These are phyloP conservation scores for Stenurella melanura DNA, from an alignment of 2,888 invertebrate genomes.

Conservation along the genomic window DNA sequence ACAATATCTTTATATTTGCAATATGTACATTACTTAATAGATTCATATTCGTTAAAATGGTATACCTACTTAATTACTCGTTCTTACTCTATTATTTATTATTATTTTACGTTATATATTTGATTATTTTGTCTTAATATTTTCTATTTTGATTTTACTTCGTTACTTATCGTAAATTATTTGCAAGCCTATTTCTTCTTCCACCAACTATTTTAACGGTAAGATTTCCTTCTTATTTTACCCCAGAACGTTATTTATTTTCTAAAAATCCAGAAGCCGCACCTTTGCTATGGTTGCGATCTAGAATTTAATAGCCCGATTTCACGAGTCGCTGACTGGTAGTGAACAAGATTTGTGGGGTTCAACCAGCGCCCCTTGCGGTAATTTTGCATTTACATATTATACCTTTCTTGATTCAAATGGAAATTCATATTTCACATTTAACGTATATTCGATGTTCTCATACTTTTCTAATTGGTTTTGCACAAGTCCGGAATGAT, in stretches of 20 bases:
- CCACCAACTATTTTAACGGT: not conserved
- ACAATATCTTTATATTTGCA: too few relatives aligned
- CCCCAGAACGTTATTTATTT: not conserved
- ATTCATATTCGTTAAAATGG: too few relatives aligned
- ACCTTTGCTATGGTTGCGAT: constrained; percentile 17
- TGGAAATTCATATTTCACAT: constrained; percentile 63
- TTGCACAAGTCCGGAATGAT: constrained; percentile 45
- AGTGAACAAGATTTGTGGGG: constrained; percentile 63
- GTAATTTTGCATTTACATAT: constrained; percentile 58
- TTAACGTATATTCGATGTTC: constrained; percentile 60
- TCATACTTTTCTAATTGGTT: constrained; percentile 64
- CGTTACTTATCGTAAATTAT: too few relatives aligned
- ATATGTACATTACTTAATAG: too few relatives aligned
- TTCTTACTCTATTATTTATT: too few relatives aligned
- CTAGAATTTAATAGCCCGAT: constrained; percentile 62
- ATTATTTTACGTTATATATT: too few relatives aligned
- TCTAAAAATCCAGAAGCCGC: constrained; percentile 13
- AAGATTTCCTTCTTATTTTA: not conserved
- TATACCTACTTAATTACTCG: too few relatives aligned
- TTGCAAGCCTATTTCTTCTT: not conserved
- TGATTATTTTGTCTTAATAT: too few relatives aligned
- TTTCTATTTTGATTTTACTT: too few relatives aligned
- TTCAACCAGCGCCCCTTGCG: constrained; percentile 44
- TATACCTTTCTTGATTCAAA: constrained; percentile 58
- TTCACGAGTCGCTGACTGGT: constrained; percentile 61